Percentiles rank a stretch among this genome's conserved stretches.
Evolutionary conservation across 2,113 vertebrate genomes (phyloP).

Genomic region (Gymnocephalus cernua): DNA sequence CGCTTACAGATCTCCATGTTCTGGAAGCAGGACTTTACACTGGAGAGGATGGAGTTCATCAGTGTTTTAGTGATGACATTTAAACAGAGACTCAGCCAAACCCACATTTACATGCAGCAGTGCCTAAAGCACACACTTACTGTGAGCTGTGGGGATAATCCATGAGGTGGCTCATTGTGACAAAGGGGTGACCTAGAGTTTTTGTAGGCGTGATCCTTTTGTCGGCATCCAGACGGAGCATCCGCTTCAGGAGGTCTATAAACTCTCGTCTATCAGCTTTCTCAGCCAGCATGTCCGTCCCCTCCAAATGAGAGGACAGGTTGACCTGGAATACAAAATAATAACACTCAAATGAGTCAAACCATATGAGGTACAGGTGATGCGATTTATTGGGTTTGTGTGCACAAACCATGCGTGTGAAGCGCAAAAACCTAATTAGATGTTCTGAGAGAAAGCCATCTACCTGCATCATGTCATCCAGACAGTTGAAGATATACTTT

Average conservation of each 20-base stretch:
- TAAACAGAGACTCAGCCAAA: neutral
- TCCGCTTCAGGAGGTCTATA: constrained; percentile 97
- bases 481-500: constrained; percentile 99
- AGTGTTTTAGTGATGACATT: neutral
- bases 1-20: constrained; percentile 99
- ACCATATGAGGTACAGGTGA: neutral
- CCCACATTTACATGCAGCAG: neutral
- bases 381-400: neutral
- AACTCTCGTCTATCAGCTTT: constrained; percentile 97
- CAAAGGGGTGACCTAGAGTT: constrained; percentile 96
- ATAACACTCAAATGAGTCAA: neutral
- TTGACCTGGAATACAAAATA: constrained; percentile 88
- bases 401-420: neutral
- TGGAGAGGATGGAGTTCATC: constrained; percentile 59
- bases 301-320: constrained; percentile 96
- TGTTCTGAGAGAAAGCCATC: neutral
- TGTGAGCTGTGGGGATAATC: constrained; percentile 98
- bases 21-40: constrained; percentile 99
- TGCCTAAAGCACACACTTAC: constrained; percentile 80
- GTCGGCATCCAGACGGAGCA: constrained; percentile 99
- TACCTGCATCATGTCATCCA: constrained; percentile 99
- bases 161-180: constrained; percentile 96
- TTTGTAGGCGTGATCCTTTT: constrained; percentile 98
- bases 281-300: constrained; percentile 98
- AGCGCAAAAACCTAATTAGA: neutral